Conservation (phyloP, 2,797 vertebrate species). For the Potorous gilbertii region DNA sequence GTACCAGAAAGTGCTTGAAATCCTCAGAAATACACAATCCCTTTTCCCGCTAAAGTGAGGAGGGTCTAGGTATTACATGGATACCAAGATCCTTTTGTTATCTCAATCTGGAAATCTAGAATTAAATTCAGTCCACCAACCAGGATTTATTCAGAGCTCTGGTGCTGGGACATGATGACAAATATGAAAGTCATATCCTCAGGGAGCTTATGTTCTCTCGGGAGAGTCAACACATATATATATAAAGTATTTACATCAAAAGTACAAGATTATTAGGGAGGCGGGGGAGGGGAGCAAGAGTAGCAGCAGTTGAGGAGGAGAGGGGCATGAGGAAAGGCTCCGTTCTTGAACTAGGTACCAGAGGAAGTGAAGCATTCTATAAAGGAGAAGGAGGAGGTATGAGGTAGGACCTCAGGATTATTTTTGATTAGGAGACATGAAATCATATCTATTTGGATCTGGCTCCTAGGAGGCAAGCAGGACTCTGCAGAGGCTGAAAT, state of each 20-base stretch:
- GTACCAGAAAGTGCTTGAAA: background rate
- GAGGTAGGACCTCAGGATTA: background rate
- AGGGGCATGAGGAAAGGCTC: background rate
- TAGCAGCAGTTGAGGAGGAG: background rate
- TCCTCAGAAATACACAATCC: background rate
- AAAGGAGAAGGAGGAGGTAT: background rate
- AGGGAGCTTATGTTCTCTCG: background rate
- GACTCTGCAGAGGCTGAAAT: background rate
- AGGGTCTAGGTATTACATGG: background rate
- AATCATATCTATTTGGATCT: background rate
- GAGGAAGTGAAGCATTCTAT: background rate
- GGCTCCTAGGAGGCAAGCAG: background rate
- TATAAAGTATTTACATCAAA: background rate
- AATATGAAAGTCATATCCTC: background rate
- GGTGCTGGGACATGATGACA: background rate
- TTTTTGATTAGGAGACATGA: constrained; percentile 3
- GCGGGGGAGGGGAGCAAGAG: background rate
- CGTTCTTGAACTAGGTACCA: background rate
- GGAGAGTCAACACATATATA: background rate
- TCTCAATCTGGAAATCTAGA: background rate
- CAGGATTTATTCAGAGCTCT: background rate
- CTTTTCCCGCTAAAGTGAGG: background rate
- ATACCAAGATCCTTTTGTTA: background rate
- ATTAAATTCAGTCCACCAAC: background rate
- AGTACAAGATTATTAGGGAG: background rate